These are phyloP conservation scores for Julus scandinavius DNA, from an alignment of 2,888 invertebrate genomes.

Conservation along the genomic window DNA sequence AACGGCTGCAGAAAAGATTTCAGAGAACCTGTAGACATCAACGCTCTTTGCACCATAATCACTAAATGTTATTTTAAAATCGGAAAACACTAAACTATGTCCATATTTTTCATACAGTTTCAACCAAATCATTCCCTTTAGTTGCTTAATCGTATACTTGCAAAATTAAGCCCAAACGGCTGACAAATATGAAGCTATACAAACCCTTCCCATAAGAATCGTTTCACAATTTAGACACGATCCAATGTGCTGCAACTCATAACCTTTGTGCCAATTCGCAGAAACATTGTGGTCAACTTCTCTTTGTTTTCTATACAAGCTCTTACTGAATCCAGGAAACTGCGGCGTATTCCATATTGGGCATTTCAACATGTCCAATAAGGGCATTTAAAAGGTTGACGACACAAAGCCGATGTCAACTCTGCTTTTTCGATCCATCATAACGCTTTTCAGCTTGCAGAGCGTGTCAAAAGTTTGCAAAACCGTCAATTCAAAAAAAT, in stretches of 20 bases:
- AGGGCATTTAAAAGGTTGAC: slow-evolving; percentile 19
- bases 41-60: too few species aligned
- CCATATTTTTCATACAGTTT: neutral
- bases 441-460: neutral
- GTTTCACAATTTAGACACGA: slow-evolving; percentile 4
- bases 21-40: neutral
- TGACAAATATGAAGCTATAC: neutral
- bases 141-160: neutral
- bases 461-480: neutral
- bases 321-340: neutral
- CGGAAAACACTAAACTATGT: too few species aligned
- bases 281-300: slow-evolving; percentile 11
- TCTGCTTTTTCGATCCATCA: slow-evolving; percentile 2
- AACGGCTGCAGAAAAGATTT: too few species aligned
- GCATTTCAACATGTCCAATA: neutral
- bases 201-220: slow-evolving; percentile 8
- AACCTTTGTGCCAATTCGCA: neutral
- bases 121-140: neutral
- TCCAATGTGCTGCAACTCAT: neutral
- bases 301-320: neutral
- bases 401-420: slow-evolving; percentile 33
- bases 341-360: neutral
- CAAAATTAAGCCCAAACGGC: neutral
- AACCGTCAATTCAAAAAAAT: neutral
- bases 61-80: too few species aligned